Evolutionary conservation across 2,888 invertebrate genomes (phyloP).

Genomic region (Plebejus anna): DNA sequence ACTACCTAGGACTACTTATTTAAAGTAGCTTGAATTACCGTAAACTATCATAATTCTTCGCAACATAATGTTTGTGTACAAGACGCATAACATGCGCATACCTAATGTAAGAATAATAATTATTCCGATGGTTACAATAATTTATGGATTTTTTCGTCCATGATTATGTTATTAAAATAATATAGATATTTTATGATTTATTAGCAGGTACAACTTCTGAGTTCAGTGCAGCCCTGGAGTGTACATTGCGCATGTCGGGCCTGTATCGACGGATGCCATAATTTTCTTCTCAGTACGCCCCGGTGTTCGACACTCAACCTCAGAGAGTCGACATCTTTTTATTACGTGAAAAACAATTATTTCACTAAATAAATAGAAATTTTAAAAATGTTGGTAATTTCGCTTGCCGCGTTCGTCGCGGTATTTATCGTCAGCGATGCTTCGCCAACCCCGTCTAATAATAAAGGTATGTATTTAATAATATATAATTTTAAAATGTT

Average conservation of each 20-base stretch:
- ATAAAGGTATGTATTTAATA: constrained; percentile 57
- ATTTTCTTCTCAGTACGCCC: constrained; percentile 45
- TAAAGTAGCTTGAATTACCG: no score
- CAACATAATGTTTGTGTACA: no score
- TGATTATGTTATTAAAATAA: no score
- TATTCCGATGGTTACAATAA: no score
- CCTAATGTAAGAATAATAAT: no score
- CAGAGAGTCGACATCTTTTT: constrained; percentile 37
- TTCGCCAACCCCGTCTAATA: constrained; percentile 64
- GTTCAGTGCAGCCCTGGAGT: constrained; percentile 3
- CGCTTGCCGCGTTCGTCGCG: constrained; percentile 70
- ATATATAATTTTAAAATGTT: constrained; percentile 18
- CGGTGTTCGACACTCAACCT: constrained; percentile 57
- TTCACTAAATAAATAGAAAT: constrained; percentile 9
- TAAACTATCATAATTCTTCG: no score
- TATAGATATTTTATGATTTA: not conserved
- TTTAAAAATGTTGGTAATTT: constrained; percentile 58
- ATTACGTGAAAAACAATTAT: constrained; percentile 3
- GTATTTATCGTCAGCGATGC: constrained; percentile 58
- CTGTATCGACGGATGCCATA: constrained; percentile 69
- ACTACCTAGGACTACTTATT: no score
- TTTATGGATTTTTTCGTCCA: no score
- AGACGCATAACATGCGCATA: no score
- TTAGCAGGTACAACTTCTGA: not conserved
- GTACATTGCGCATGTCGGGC: constrained; percentile 74